Percentiles rank a stretch among this genome's conserved stretches.
Conservation (phyloP, 64 coral and sea anemone species). For the Montipora foliosa region DNA sequence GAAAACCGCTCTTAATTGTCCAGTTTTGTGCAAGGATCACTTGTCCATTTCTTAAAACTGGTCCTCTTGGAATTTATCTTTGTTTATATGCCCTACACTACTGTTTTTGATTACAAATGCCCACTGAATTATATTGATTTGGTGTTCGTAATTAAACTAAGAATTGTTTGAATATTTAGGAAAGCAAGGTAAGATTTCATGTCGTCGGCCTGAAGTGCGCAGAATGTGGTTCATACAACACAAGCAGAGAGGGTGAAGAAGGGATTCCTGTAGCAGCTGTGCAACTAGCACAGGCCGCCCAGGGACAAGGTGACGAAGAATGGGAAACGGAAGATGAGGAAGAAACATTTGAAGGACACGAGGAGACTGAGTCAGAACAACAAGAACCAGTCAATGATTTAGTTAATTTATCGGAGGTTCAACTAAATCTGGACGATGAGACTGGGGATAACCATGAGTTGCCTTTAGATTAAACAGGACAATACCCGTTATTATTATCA, state of each 20-base stretch:
- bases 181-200: conserved; percentile 89
- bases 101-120: too few relatives aligned
- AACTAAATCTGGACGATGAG: conserved; percentile 1
- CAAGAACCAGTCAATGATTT: not conserved
- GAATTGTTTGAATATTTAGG: conserved; percentile 1
- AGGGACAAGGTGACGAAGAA: conserved; percentile 41
- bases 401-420: not conserved
- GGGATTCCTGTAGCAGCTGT: conserved; percentile 46
- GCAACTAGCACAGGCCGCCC: conserved; percentile 1
- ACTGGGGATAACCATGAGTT: not conserved
- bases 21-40: too few relatives aligned
- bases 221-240: conserved; percentile 84
- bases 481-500: too few relatives aligned
- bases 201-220: conserved; percentile 73
- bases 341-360: conserved; percentile 8
- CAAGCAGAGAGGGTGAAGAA: conserved; percentile 72
- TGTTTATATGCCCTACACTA: too few relatives aligned
- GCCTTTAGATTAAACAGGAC: not conserved
- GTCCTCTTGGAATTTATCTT: too few relatives aligned
- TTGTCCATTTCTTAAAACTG: too few relatives aligned
- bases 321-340: conserved; percentile 38
- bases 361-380: not conserved
- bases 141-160: too few relatives aligned
- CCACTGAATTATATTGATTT: too few relatives aligned
- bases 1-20: too few relatives aligned